These are phyloP conservation scores for Hemibagrus wyckioides DNA, from an alignment of 2,113 vertebrate species.

Conservation along the genomic window DNA sequence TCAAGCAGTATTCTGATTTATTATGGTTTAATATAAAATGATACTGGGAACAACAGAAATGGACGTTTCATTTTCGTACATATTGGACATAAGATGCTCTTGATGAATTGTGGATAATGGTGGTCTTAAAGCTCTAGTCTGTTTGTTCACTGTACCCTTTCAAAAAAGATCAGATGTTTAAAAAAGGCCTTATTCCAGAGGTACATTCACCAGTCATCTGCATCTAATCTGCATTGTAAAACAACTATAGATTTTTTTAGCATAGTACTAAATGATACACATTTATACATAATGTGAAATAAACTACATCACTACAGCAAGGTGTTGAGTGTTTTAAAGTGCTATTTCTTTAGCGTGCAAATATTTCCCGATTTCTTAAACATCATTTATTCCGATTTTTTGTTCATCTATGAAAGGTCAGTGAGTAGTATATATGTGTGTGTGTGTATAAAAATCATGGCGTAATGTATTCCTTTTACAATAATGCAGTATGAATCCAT, in stretches of 20 bases:
- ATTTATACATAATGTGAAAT: background rate
- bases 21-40: background rate
- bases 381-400: background rate
- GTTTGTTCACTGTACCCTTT: background rate
- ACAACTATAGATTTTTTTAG: background rate
- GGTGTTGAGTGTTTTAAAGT: background rate
- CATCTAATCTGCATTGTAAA: background rate
- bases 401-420: background rate
- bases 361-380: background rate
- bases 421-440: background rate
- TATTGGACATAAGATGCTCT: background rate
- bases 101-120: constrained; percentile 1
- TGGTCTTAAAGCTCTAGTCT: background rate
- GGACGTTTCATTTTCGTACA: background rate
- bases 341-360: background rate
- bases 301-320: background rate
- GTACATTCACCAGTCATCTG: background rate
- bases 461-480: background rate
- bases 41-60: background rate
- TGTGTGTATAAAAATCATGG: background rate
- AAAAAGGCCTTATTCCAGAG: background rate
- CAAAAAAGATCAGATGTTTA: background rate
- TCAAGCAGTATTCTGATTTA: constrained; percentile 5
- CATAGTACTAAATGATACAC: constrained; percentile 1
- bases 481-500: background rate